Evolutionary conservation across 2,888 invertebrate species (phyloP).

Genomic region (Nemotelus pantherinus): DNA sequence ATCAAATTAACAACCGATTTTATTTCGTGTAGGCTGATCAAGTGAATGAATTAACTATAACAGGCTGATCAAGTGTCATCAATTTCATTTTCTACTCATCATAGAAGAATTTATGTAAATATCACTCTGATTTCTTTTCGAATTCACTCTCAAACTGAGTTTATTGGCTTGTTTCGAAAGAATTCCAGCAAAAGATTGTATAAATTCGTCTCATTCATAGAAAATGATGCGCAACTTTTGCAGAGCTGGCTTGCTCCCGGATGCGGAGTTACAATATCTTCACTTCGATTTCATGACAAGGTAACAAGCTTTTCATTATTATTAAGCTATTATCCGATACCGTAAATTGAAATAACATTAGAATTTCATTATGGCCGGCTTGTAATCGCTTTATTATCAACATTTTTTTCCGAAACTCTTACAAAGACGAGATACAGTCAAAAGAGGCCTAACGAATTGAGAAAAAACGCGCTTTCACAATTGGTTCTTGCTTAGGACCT

Average conservation of each 20-base stretch:
- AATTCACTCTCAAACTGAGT: no score
- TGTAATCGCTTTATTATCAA: slow-evolving; percentile 35
- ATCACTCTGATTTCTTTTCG: no score
- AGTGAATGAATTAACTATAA: no score
- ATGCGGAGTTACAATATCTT: not conserved
- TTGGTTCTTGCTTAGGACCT: not conserved
- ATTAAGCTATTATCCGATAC: slow-evolving; percentile 42
- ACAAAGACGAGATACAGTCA: not conserved
- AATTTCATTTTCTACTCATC: no score
- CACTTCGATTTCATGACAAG: slow-evolving; percentile 17
- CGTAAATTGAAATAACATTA: slow-evolving; percentile 40
- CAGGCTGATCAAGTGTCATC: no score
- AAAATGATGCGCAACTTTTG: no score
- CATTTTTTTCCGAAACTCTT: not conserved
- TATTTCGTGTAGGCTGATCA: no score
- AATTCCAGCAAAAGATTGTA: no score
- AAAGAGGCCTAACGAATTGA: not conserved
- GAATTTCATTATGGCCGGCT: slow-evolving; percentile 38
- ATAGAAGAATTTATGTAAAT: no score
- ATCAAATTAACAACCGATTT: no score
- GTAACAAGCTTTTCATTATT: slow-evolving; percentile 42
- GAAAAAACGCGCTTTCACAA: not conserved
- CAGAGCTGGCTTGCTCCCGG: slow-evolving; percentile 12
- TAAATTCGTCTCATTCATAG: no score
- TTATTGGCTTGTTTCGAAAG: no score